Conservation (phyloP, 2,113 vertebrate species). For the Pelvicachromis taeniatus region DNA sequence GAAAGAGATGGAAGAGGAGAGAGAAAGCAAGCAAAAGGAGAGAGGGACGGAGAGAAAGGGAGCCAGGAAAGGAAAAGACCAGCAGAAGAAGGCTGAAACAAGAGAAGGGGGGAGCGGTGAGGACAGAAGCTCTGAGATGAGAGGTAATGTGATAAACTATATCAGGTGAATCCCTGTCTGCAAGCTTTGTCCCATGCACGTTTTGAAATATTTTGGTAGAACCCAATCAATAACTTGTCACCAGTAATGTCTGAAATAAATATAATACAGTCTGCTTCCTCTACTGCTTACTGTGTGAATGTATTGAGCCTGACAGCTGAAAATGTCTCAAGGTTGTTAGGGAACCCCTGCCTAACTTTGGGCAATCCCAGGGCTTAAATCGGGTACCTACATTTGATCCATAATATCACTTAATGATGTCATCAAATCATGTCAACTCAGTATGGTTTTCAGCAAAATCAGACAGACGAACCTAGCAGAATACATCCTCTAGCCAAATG, state of each 20-base stretch:
- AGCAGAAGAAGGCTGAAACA: not conserved
- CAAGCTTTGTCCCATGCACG: not conserved
- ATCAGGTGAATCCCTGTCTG: not conserved
- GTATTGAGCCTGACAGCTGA: not conserved
- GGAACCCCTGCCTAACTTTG: not conserved
- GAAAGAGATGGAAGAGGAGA: not conserved
- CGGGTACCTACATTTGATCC: not conserved
- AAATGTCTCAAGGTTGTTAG: not conserved
- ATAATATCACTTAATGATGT: not conserved
- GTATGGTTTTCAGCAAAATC: not conserved
- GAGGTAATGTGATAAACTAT: not conserved
- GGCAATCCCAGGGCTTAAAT: not conserved
- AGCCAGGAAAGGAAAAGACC: not conserved
- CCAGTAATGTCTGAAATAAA: not conserved
- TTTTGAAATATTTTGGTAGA: too few species aligned
- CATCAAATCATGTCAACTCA: not conserved
- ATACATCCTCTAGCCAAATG: not conserved
- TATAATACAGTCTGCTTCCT: not conserved
- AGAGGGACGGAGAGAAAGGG: not conserved
- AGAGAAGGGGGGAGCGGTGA: too few species aligned
- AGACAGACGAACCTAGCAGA: not conserved
- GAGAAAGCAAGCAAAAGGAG: too few species aligned
- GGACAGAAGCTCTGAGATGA: not conserved
- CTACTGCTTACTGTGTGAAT: not conserved
- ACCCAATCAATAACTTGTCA: not conserved